Evolutionary conservation across 2,797 vertebrate genomes (phyloP), one percentile per base, ranked within the genome.

Genomic region (Lepus oiostolus): DNA sequence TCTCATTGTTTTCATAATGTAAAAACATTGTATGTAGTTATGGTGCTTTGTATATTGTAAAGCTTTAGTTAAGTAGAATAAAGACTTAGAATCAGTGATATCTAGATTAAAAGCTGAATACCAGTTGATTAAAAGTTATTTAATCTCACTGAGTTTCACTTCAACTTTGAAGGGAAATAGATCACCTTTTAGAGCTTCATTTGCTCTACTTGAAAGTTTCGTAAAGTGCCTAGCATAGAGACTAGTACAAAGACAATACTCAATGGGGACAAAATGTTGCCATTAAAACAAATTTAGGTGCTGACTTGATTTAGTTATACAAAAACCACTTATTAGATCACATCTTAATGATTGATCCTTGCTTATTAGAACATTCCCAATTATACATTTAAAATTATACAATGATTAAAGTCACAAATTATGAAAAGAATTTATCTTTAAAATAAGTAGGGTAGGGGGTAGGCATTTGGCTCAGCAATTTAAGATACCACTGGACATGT

Each of bases 201-300:
- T 26, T 92, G n/a, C 60, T 42, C 70, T 85, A 92, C 88, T 24
- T 91, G n/a, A 75, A 91, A 81, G 35, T 52, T 85, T 85, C 63
- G 7, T 13, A 85, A 82, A 90, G 85, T 93, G 7, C 22, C 28
- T 81, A 17, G 11, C 21, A 81, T 24, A 65, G 21, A 88, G 42
- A 30, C 16, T 72, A 68, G 21, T 60, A 85, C 1, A 60, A 85
- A 60, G 12, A 68, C 3, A 35, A 68, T 47, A 16, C 5, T 42
- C 11, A 28, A 85, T 5, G 82, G 17, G 22, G 86, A 38, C 16
- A 91, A 85, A 7, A 1, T 74, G 24, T 58, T 70, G 9, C 16
- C 68, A 26, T 60, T 90, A 60, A 76, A 85, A 85, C 35, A 32
- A 8, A 74, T 84, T 72, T 42, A 54, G 79, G 28, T 8, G 13